Evolutionary conservation across 2,797 vertebrate species (phyloP), one percentile per base, ranked within the genome.

Genomic region (Momotus momota): DNA sequence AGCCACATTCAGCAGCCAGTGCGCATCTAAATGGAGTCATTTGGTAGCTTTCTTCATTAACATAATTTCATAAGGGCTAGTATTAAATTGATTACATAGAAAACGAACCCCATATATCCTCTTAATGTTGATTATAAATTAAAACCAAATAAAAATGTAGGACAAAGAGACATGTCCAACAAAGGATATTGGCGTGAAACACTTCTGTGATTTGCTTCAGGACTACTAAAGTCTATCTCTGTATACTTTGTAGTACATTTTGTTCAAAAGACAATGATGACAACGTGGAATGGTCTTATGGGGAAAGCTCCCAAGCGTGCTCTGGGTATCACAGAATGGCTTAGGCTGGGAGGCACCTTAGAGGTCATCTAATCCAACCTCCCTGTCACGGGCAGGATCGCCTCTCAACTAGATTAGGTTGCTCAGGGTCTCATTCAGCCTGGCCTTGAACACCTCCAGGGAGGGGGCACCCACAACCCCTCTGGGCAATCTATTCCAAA

Each of bases 201-300:
- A 10, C 38, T 46, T 75, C 41, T 60, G 46, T 35, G 49, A 51
- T 38, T 62, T 71, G 45, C 73, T 88, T 60, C 48, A 75, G 52
- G 52, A 48, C 20, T 60, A 81, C 19, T 41, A 14, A 64, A 26
- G 26, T 48, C 83, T 65, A 91, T 55, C 22, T 58, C 78, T 78
- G 21, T 65, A 89, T 43, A 69, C 67, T 90, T 94, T 46, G 79
- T 9, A 90, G 67, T 40, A 64, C 41, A 80, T 95, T 94, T 94
- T 80, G 35, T 64, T 91, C 78, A 67, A 91, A 94, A 89, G 67
- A 75, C 60, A 81, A 54, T 27, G 88, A 46, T 26, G 73, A 46
- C 12, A 74, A 51, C 1, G 3, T 5, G 10, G 6, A 70, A 70
- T 9, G 9, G 10, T n/a, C 31, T 75, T 60, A 19, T 1, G 4